Evolutionary conservation across 2,113 vertebrate species (phyloP).

Genomic region (Dasyornis broadbenti): DNA sequence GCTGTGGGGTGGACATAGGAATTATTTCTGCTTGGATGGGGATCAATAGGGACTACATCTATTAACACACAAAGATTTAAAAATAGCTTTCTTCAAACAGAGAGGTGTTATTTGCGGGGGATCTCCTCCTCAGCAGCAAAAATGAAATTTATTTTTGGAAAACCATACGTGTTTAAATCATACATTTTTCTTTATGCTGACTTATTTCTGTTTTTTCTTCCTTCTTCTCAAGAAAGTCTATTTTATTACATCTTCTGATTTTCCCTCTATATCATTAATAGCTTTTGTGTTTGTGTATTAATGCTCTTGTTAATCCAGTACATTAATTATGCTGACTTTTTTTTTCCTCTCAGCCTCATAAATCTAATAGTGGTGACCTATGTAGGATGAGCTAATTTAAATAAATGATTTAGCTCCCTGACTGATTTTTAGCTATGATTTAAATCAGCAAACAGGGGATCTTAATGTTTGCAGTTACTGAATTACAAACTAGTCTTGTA

Average conservation of each 20-base stretch:
- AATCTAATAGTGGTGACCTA: neutral
- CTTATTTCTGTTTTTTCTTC: neutral
- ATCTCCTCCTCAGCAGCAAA: neutral
- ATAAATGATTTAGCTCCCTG: neutral
- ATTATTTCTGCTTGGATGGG: neutral
- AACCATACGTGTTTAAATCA: neutral
- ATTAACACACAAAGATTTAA: neutral
- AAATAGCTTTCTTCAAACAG: neutral
- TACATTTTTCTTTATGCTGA: neutral
- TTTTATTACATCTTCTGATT: neutral
- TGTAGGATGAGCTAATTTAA: neutral
- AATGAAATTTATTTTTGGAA: neutral
- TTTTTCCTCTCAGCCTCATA: neutral
- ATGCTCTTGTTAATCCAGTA: neutral
- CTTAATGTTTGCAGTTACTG: neutral
- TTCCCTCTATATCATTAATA: neutral
- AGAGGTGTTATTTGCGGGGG: neutral
- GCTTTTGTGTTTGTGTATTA: neutral
- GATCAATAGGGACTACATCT: neutral
- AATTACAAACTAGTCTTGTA: neutral
- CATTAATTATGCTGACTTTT: neutral
- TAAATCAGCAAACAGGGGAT: neutral
- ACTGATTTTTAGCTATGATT: neutral
- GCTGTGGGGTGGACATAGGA: neutral
- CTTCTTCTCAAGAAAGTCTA: neutral